Conservation (phyloP, 2,113 vertebrate genomes). For the Eidolon helvum region DNA sequence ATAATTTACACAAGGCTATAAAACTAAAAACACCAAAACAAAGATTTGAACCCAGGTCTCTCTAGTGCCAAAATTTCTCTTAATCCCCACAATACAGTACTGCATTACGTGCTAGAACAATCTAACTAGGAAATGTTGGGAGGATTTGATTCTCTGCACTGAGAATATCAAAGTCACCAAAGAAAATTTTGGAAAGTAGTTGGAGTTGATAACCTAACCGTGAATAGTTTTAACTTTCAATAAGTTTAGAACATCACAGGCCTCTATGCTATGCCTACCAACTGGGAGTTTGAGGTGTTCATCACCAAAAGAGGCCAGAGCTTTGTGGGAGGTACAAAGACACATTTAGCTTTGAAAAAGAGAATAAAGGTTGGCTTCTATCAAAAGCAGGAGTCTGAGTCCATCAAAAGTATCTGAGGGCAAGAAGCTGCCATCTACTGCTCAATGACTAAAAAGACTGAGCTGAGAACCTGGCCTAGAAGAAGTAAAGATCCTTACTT, state of each 20-base stretch:
- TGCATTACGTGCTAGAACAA: neutral
- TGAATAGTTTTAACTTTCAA: neutral
- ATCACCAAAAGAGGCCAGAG: neutral
- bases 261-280: neutral
- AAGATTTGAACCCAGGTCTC: neutral
- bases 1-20: neutral
- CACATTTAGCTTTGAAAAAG: neutral
- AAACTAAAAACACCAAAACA: neutral
- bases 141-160: neutral
- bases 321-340: neutral
- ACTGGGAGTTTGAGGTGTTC: neutral
- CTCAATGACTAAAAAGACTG: neutral
- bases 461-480: neutral
- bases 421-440: neutral
- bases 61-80: neutral
- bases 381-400: neutral
- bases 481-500: neutral
- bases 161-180: neutral
- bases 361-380: neutral
- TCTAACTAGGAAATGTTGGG: neutral
- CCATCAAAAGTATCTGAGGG: neutral
- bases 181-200: constrained; percentile 27
- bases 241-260: neutral
- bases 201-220: neutral
- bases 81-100: neutral